Conservation (phyloP, 2,797 vertebrate species). For the Eulemur mongoz region DNA sequence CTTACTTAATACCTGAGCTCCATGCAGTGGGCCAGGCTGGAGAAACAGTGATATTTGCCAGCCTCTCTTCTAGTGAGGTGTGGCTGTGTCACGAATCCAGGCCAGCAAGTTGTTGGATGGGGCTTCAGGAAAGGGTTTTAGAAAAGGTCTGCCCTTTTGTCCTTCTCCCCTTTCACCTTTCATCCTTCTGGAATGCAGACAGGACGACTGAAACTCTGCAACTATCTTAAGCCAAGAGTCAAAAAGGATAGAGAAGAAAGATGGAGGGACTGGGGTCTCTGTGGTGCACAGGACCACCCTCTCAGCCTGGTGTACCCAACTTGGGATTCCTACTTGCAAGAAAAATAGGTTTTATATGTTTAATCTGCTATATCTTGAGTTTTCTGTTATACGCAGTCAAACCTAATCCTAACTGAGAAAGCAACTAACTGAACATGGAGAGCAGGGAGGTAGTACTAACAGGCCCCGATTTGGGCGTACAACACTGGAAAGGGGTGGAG, state of each 20-base stretch:
- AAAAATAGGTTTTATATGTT: not conserved
- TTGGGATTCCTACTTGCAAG: not conserved
- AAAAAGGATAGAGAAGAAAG: not conserved
- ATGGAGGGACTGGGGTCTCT: not conserved
- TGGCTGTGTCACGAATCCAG: not conserved
- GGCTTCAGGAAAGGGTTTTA: not conserved
- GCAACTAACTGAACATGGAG: not conserved
- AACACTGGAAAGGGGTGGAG: not conserved
- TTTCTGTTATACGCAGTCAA: not conserved
- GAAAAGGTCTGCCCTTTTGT: not conserved
- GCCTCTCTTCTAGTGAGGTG: not conserved
- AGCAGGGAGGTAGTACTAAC: not conserved
- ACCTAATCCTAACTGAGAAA: not conserved
- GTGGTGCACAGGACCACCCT: not conserved
- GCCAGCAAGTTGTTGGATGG: too few relatives aligned
- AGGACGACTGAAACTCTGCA: not conserved
- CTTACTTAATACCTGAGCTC: not conserved
- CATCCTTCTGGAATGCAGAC: not conserved
- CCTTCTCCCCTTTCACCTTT: not conserved
- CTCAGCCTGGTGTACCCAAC: not conserved
- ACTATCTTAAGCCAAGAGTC: not conserved
- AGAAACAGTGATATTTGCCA: not conserved
- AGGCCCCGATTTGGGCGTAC: not conserved
- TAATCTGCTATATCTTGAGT: not conserved
- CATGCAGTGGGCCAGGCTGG: not conserved